Evolutionary conservation across 1,140 invertebrate species (phyloP), one percentile per base, ranked within the genome.

Genomic region (Aplysia californica): DNA sequence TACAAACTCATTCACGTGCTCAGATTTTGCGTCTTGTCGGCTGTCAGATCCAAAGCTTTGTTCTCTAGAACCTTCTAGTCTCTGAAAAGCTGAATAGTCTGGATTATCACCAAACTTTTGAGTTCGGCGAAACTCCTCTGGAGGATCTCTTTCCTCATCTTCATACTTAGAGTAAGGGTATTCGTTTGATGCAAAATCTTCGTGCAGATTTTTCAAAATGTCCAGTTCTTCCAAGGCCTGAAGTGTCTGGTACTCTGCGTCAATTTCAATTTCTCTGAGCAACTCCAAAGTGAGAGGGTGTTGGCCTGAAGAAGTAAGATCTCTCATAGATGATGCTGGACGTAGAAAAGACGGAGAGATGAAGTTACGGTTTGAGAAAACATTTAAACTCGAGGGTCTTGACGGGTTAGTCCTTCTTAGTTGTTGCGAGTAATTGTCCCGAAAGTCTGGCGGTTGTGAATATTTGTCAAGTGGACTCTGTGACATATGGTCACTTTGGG

Each of bases 271-370:
- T 18, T 72, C 70, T n/a, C 44, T 50, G 44, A 10, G 10, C 10
- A n/a, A 50, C 10, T n/a, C 44, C 44, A 50, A 39, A 39, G 3
- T 18, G 29, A 3, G 44, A 21, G n/a, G 21, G 4, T 72, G 3
- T 38, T 21, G 15, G n/a, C 10, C 23, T 41, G 3, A 26, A 1
- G 56, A 36, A 58, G n/a, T 72, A n/a, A 72, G 20, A n/a, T 72
- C 70, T 23, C 3, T 38, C 70, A 72, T 72, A 23, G 70, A 72
- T 39, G 38, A 36, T 2, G 70, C 70, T 33, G 70, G 70, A 2
- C 70, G 70, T 23, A 72, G 21, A 38, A 72, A 72, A 38, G 70
- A 72, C 3, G 70, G 70, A 1, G 70, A 72, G 2, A 72, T 38
- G 58, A 72, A 72, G 31, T 72, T 72, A 21, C 70, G 5, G 35